A percentile compares a stretch with the other conserved stretches of the same genome.
These are phyloP conservation scores for Gryon sp. DNA, from an alignment of 1,140 invertebrate genomes.

Conservation along the genomic window DNA sequence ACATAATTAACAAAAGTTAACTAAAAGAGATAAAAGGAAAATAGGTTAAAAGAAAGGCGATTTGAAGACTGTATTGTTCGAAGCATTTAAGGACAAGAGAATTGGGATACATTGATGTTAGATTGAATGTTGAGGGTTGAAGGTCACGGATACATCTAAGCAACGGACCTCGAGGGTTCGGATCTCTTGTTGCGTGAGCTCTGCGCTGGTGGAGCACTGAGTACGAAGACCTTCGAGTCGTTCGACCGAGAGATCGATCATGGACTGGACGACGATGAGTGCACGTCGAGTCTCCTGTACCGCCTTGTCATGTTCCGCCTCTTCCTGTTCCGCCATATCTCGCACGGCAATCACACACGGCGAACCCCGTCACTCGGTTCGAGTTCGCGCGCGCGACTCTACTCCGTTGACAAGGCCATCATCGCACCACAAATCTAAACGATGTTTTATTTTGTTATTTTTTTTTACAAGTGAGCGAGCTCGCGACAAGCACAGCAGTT, in stretches of 20 bases:
- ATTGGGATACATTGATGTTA: not conserved
- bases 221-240: slow-evolving; percentile 94
- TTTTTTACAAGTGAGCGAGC: slow-evolving; percentile 65
- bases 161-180: slow-evolving; percentile 90
- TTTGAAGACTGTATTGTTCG: too few relatives aligned
- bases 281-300: slow-evolving; percentile 81
- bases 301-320: slow-evolving; percentile 78
- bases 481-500: slow-evolving; percentile 65
- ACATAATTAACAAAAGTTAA: too few relatives aligned
- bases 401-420: slow-evolving; percentile 31
- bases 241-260: slow-evolving; percentile 96
- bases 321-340: slow-evolving; percentile 77
- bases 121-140: slow-evolving; percentile 23
- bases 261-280: slow-evolving; percentile 88
- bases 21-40: too few relatives aligned
- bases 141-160: slow-evolving; percentile 1
- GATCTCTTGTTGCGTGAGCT: slow-evolving; percentile 97
- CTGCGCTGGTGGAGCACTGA: slow-evolving; percentile 93
- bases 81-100: not conserved
- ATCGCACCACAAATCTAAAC: slow-evolving; percentile 1
- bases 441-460: too few relatives aligned
- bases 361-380: not conserved
- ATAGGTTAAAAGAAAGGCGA: too few relatives aligned
- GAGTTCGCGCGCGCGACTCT: not conserved
- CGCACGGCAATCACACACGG: too few relatives aligned